These are phyloP conservation scores for Cisticola juncidis DNA, from an alignment of 2,113 vertebrate genomes.

Conservation along the genomic window DNA sequence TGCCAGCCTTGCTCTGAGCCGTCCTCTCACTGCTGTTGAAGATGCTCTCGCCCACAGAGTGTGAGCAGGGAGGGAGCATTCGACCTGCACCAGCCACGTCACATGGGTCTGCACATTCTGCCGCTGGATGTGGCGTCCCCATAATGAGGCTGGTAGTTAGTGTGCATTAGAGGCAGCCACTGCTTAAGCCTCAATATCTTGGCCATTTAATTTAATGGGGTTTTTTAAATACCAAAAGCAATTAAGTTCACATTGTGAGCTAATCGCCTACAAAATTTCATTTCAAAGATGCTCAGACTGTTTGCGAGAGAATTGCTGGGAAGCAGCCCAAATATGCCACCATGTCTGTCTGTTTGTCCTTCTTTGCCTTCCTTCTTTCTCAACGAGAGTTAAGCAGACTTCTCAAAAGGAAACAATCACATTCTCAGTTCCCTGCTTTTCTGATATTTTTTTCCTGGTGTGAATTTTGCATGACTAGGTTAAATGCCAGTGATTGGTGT, in stretches of 20 bases:
- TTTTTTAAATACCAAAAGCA: constrained; percentile 72
- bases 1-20: not conserved
- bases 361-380: not conserved
- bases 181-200: constrained; percentile 65
- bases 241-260: constrained; percentile 71
- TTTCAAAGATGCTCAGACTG: constrained; percentile 54
- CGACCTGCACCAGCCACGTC: not conserved
- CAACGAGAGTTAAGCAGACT: not conserved
- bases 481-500: not conserved
- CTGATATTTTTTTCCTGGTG: not conserved
- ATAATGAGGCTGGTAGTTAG: constrained; percentile 57
- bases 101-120: not conserved
- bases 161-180: constrained; percentile 54
- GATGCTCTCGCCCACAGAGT: fast-evolving
- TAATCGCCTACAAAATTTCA: constrained; percentile 70
- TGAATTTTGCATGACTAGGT: not conserved
- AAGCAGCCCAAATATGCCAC: not conserved
- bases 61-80: not conserved
- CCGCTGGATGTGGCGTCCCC: not conserved
- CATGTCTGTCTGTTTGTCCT: not conserved
- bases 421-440: not conserved
- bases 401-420: not conserved
- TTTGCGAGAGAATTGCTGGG: constrained; percentile 53
- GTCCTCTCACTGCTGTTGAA: not conserved
- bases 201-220: constrained; percentile 65